Evolutionary conservation across 1,140 invertebrate genomes (phyloP).

Genomic region (Harlomillsia oculata): DNA sequence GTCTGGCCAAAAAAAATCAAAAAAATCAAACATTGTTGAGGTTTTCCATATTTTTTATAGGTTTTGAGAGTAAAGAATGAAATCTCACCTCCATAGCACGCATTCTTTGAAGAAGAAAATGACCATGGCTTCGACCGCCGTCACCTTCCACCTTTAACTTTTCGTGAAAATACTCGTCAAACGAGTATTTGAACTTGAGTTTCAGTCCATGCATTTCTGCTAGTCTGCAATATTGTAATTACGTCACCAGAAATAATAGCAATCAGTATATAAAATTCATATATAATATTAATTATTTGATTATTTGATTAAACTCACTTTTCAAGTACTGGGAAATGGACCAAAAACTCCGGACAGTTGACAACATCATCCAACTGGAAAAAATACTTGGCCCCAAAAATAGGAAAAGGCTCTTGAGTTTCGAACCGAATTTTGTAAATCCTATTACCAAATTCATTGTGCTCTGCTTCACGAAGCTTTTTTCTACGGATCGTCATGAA

Average conservation of each 20-base stretch:
- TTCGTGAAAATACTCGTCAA: constrained; percentile 70
- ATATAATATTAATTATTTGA: constrained; percentile 1
- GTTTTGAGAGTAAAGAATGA: background rate
- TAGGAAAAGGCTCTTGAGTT: constrained; percentile 52
- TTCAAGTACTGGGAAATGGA: constrained; percentile 77
- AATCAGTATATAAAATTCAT: background rate
- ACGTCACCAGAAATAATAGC: too few relatives aligned
- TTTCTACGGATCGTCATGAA: constrained; percentile 4
- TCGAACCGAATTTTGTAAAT: constrained; percentile 23
- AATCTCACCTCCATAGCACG: constrained; percentile 56
- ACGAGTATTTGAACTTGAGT: constrained; percentile 59
- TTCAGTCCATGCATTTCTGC: constrained; percentile 72
- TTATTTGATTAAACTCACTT: constrained; percentile 46
- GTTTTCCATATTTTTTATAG: background rate
- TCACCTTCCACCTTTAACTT: constrained; percentile 50
- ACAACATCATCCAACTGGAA: constrained; percentile 93
- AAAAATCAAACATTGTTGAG: background rate
- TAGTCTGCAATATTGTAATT: constrained; percentile 47
- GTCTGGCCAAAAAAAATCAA: constrained; percentile 46
- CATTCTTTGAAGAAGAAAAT: constrained; percentile 60
- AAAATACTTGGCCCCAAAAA: constrained; percentile 95
- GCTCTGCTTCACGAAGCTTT: constrained; percentile 2
- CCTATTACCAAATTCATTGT: constrained; percentile 28
- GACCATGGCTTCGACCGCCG: too few relatives aligned
- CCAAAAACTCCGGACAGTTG: constrained; percentile 96